Percentiles rank a stretch among this genome's conserved stretches.
Evolutionary conservation across 2,888 invertebrate species (phyloP).

Genomic region (Volucella bombylans): DNA sequence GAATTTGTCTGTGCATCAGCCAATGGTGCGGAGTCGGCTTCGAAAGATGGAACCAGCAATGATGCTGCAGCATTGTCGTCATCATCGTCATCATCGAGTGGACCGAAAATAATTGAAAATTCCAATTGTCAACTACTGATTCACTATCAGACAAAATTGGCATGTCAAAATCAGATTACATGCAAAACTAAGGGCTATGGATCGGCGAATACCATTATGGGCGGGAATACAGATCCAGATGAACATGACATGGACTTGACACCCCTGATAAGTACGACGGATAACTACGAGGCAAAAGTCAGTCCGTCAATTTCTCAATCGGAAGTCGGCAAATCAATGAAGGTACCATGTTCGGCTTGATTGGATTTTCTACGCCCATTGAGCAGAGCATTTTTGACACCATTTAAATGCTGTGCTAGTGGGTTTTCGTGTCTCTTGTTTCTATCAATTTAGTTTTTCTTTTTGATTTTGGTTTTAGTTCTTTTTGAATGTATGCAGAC

Average conservation of each 20-base stretch:
- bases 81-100: constrained; percentile 71
- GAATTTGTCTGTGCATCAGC: constrained; percentile 81
- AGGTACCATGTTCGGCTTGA: constrained; percentile 76
- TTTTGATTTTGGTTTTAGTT: constrained; percentile 76
- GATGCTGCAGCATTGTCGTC: constrained; percentile 43
- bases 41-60: constrained; percentile 47
- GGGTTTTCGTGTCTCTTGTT: constrained; percentile 21
- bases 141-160: constrained; percentile 81
- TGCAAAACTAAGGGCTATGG: constrained; percentile 79
- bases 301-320: constrained; percentile 76
- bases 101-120: constrained; percentile 82
- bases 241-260: constrained; percentile 80
- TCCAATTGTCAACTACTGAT: constrained; percentile 82
- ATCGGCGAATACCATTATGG: constrained; percentile 75
- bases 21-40: constrained; percentile 25
- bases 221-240: constrained; percentile 74
- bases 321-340: constrained; percentile 78
- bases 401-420: constrained; percentile 25
- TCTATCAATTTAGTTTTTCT: constrained; percentile 30
- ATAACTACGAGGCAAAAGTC: constrained; percentile 81
- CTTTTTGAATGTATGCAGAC: constrained; percentile 82
- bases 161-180: constrained; percentile 81
- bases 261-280: constrained; percentile 80
- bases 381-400: constrained; percentile 55
- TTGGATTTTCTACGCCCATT: constrained; percentile 41